Evolutionary conservation across 1,140 invertebrate species (phyloP).

Genomic region (Temnothorax nylanderi): DNA sequence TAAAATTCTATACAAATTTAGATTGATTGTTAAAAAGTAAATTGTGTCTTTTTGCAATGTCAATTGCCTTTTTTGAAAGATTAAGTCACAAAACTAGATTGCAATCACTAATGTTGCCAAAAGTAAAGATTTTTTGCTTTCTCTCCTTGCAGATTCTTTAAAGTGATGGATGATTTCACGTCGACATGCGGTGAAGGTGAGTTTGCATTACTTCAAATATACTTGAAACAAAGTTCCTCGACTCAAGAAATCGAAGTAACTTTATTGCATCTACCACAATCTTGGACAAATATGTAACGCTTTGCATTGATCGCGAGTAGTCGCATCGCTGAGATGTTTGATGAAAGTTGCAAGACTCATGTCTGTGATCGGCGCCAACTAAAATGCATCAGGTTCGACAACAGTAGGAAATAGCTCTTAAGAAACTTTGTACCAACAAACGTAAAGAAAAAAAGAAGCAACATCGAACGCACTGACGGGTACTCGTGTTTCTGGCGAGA

Average conservation of each 20-base stretch:
- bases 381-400: conserved; percentile 37
- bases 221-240: conserved; percentile 6
- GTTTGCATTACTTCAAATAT: conserved; percentile 65
- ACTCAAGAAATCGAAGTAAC: conserved; percentile 5
- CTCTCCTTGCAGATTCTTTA: conserved; percentile 86
- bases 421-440: conserved; percentile 5
- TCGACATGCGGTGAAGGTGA: conserved; percentile 76
- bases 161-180: conserved; percentile 84
- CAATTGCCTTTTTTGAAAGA: neutral
- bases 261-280: neutral
- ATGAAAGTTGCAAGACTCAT: conserved; percentile 43
- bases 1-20: neutral
- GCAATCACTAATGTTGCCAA: neutral
- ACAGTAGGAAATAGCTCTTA: conserved; percentile 13
- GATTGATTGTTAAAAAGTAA: neutral
- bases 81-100: neutral
- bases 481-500: conserved; percentile 15
- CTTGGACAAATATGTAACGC: conserved; percentile 5
- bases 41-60: neutral
- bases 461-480: neutral
- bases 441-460: neutral
- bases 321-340: conserved; percentile 11
- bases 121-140: conserved; percentile 63
- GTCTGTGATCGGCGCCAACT: conserved; percentile 53
- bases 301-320: conserved; percentile 24